A percentile compares a stretch with the other conserved stretches of the same genome.
These are phyloP conservation scores for Rhorus exstirpatorius DNA, from an alignment of 2,888 invertebrate genomes.

Conservation along the genomic window DNA sequence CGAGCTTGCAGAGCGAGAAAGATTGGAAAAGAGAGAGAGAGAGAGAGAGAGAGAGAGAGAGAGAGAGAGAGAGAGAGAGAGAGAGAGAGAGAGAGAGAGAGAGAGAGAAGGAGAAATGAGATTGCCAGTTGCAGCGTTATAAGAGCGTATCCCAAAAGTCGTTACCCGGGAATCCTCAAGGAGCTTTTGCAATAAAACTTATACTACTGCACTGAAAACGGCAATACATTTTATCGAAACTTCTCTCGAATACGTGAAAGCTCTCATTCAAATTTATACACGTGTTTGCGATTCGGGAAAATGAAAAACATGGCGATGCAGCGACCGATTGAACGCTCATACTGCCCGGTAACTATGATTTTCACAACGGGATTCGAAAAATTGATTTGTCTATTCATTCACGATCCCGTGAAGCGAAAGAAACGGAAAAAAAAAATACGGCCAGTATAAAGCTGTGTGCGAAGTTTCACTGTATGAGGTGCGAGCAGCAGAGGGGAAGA, in stretches of 20 bases:
- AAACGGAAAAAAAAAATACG: no score
- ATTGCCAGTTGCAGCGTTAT: conserved; percentile 26
- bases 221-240: conserved; percentile 39
- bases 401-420: no score
- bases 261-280: conserved; percentile 43
- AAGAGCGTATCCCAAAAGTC: conserved; percentile 29
- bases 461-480: conserved; percentile 3
- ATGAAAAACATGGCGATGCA: not conserved
- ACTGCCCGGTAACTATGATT: no score
- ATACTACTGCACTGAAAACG: conserved; percentile 38
- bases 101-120: conserved; percentile 2
- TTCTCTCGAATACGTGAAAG: conserved; percentile 24
- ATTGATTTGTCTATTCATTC: no score
- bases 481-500: conserved; percentile 10
- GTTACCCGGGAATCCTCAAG: conserved; percentile 30
- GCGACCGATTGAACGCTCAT: conserved; percentile 54
- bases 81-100: conserved; percentile 8
- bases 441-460: not conserved
- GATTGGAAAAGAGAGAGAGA: not conserved
- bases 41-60: not conserved
- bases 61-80: conserved; percentile 58
- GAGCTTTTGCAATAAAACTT: conserved; percentile 46
- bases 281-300: conserved; percentile 17
- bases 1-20: conserved; percentile 63
- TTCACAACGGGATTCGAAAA: not conserved